phyloP scores from a whole-genome alignment of 1,140 invertebrate genomes.

The Heterodera carotae region DNA sequence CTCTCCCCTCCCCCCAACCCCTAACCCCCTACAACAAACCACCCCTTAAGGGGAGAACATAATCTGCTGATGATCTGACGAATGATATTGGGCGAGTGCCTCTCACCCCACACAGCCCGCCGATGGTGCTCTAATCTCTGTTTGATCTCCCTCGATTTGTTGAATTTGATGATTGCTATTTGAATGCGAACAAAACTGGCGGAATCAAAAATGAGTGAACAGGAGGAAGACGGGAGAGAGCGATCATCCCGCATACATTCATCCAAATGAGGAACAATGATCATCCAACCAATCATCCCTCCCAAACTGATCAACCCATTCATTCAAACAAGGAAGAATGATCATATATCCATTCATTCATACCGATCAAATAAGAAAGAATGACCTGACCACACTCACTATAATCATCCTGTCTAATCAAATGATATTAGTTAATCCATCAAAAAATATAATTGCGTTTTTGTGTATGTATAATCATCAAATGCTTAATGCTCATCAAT shows the following conservation, averaged over 20 bases:
- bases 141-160: background rate
- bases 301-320: background rate
- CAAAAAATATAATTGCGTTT: too few relatives aligned
- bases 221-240: background rate
- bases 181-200: conserved; percentile 2
- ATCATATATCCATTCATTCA: background rate
- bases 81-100: background rate
- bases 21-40: too few relatives aligned
- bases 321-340: background rate
- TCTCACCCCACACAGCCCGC: background rate
- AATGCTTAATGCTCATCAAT: too few relatives aligned
- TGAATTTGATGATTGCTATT: background rate
- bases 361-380: background rate
- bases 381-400: background rate
- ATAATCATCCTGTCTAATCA: background rate
- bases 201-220: background rate
- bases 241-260: background rate
- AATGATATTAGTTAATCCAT: background rate
- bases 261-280: background rate
- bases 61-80: background rate
- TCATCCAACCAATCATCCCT: background rate
- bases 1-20: too few relatives aligned
- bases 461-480: too few relatives aligned
- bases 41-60: background rate
- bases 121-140: background rate